Evolutionary conservation across 2,797 vertebrate genomes (phyloP).

Genomic region (Carduelis carduelis): DNA sequence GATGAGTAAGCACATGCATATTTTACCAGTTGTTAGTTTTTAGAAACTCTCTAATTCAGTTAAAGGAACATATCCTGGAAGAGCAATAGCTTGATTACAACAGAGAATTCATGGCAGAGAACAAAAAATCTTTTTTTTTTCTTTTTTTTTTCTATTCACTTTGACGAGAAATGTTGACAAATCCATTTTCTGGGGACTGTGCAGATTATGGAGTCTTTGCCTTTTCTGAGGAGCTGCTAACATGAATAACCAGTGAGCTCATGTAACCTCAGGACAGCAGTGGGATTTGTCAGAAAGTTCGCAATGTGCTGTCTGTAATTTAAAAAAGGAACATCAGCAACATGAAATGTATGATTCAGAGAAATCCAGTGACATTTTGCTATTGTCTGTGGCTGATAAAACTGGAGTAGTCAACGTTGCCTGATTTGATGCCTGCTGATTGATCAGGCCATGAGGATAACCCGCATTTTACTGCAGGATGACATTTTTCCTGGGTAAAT

Average conservation of each 20-base stretch:
- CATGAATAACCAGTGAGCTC: slow-evolving; percentile 47
- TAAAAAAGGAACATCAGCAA: slow-evolving; percentile 35
- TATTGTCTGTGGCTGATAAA: background rate
- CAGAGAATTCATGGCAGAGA: background rate
- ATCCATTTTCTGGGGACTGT: background rate
- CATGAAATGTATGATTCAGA: slow-evolving; percentile 31
- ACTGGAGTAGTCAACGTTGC: background rate
- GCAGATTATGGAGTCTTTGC: background rate
- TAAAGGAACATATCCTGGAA: background rate
- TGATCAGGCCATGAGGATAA: background rate
- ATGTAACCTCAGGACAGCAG: slow-evolving; percentile 55
- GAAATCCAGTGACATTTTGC: slow-evolving; percentile 6
- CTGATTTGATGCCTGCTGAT: background rate
- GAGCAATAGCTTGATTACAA: background rate
- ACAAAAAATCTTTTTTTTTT: background rate
- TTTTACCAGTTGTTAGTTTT: slow-evolving; percentile 34
- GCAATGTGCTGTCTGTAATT: slow-evolving; percentile 11
- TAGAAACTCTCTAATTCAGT: background rate
- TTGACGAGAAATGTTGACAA: background rate
- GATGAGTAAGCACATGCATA: slow-evolving; percentile 20
- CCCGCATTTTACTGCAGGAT: background rate
- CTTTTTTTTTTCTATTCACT: background rate
- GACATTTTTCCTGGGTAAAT: background rate
- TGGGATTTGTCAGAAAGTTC: slow-evolving; percentile 43
- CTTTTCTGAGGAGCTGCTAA: slow-evolving; percentile 14